These are phyloP conservation scores for Mellivora capensis DNA, from an alignment of 2,113 vertebrate species.

Conservation along the genomic window DNA sequence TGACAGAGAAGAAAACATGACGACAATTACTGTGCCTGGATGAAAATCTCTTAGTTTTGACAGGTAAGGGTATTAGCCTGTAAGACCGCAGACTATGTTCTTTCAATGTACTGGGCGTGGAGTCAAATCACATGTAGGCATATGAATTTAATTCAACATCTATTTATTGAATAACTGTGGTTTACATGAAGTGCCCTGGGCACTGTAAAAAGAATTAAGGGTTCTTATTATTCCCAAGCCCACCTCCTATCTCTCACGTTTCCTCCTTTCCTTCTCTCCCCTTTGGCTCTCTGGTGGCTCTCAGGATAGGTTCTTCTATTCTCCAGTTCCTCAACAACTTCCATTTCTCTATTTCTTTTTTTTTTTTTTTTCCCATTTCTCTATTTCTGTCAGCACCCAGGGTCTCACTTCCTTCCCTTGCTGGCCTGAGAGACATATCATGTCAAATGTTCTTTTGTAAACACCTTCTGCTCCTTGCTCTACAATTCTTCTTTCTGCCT, in stretches of 20 bases:
- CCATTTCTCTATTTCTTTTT: neutral
- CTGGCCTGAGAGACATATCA: neutral
- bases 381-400: neutral
- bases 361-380: too few species aligned
- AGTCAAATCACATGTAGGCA: neutral
- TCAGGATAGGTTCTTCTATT: neutral
- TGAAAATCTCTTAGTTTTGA: neutral
- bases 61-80: neutral
- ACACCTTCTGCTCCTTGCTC: neutral
- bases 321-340: neutral
- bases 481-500: neutral
- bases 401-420: neutral
- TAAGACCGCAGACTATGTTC: neutral
- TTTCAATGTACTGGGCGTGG: neutral
- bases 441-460: neutral
- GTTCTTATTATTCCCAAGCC: neutral
- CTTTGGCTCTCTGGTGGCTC: neutral
- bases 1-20: neutral
- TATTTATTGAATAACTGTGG: neutral
- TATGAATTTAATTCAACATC: neutral
- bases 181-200: neutral
- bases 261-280: neutral
- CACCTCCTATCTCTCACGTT: neutral
- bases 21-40: neutral
- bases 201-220: neutral